Percentiles rank a stretch among this genome's conserved stretches.
Evolutionary conservation across 1,140 invertebrate species (phyloP).

Genomic region (Trissolcus basalis): DNA sequence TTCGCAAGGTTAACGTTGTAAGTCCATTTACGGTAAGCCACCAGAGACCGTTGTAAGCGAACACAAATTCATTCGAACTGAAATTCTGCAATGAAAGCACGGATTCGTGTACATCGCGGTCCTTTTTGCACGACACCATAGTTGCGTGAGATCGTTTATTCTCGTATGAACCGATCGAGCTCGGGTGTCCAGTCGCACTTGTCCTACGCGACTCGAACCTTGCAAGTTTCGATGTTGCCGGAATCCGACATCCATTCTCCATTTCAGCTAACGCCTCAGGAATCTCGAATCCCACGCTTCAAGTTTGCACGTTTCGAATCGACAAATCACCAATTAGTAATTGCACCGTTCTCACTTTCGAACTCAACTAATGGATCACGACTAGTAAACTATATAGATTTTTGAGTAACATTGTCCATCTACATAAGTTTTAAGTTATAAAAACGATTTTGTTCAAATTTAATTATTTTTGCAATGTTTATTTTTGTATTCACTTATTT

Average conservation of each 20-base stretch:
- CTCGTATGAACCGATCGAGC: conserved; percentile 44
- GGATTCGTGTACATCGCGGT: conserved; percentile 65
- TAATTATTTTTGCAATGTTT: too few species aligned
- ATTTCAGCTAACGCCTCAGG: conserved; percentile 61
- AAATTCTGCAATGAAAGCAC: conserved; percentile 65
- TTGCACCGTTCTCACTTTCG: conserved; percentile 29
- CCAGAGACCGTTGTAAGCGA: conserved; percentile 68
- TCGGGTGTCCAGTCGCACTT: conserved; percentile 54
- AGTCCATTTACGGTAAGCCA: conserved; percentile 70
- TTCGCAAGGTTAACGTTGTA: conserved; percentile 58
- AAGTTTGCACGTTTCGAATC: conserved; percentile 52
- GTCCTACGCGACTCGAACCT: conserved; percentile 46
- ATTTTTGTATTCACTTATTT: too few species aligned
- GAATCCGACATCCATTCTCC: conserved; percentile 65
- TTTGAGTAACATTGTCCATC: too few species aligned
- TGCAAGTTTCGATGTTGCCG: conserved; percentile 51
- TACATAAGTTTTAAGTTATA: too few species aligned
- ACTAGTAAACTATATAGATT: not conserved
- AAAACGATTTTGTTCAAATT: too few species aligned
- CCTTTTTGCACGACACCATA: conserved; percentile 48
- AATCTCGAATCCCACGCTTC: conserved; percentile 55
- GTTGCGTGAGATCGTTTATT: conserved; percentile 54
- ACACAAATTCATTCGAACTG: conserved; percentile 75
- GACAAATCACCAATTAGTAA: conserved; percentile 64
- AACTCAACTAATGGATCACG: conserved; percentile 11